Evolutionary conservation across 2,888 invertebrate genomes (phyloP).

Genomic region (Pterostichus madidus): DNA sequence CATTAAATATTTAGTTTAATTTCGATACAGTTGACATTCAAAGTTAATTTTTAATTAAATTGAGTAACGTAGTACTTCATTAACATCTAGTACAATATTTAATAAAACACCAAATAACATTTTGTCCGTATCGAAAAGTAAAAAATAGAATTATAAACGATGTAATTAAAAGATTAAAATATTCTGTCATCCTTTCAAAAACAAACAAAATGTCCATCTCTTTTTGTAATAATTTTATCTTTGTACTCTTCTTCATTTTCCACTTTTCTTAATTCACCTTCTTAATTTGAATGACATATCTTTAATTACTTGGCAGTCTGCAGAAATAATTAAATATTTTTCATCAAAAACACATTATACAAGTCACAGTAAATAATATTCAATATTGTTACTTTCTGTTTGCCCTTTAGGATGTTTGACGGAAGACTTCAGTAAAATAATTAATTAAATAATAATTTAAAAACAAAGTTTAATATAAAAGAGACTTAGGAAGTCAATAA

Average conservation of each 20-base stretch:
- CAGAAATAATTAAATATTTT: conserved; percentile 27
- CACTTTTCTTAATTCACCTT: conserved; percentile 32
- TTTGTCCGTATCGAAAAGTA: background rate
- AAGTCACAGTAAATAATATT: conserved; percentile 16
- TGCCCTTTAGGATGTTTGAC: background rate
- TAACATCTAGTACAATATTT: too few species aligned
- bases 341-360: background rate
- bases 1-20: too few species aligned
- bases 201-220: conserved; percentile 20
- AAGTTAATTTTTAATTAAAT: too few species aligned
- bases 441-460: background rate
- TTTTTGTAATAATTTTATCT: conserved; percentile 30
- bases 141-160: conserved; percentile 11
- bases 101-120: background rate
- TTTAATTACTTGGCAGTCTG: conserved; percentile 8
- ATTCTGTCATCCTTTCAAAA: conserved; percentile 22
- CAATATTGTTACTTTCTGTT: background rate
- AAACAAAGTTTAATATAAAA: too few species aligned
- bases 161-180: conserved; percentile 16
- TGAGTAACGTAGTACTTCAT: too few species aligned
- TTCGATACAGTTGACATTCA: too few species aligned
- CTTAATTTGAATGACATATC: conserved; percentile 26
- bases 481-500: too few species aligned
- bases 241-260: conserved; percentile 14
- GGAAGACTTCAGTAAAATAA: background rate